These are phyloP conservation scores for Synergus japonicus DNA, from an alignment of 2,888 invertebrate species.

Conservation along the genomic window DNA sequence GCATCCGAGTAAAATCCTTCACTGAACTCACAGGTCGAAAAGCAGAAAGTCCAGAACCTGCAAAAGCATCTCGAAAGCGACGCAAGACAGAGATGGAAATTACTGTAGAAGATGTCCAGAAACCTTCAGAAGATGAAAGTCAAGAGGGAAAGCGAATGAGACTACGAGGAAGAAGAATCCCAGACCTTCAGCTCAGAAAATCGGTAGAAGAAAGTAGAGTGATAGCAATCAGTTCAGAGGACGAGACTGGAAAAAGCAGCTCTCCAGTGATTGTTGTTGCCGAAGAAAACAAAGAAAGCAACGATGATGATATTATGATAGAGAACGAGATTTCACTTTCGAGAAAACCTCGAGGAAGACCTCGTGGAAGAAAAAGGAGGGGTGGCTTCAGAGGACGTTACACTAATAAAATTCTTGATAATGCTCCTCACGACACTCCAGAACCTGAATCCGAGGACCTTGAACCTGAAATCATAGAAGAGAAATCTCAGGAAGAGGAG, in stretches of 20 bases:
- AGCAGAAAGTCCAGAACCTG: constrained; percentile 38
- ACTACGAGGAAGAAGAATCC: constrained; percentile 65
- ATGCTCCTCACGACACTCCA: constrained; percentile 8
- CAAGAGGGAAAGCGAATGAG: constrained; percentile 72
- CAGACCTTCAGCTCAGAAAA: constrained; percentile 69
- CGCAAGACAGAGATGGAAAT: constrained; percentile 61
- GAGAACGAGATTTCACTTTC: constrained; percentile 41
- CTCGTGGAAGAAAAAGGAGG: constrained; percentile 54
- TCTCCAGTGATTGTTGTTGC: constrained; percentile 32
- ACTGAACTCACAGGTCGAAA: constrained; percentile 61
- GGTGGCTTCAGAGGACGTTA: constrained; percentile 52
- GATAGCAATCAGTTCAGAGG: constrained; percentile 70
- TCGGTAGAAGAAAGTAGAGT: constrained; percentile 73
- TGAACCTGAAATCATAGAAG: constrained; percentile 45
- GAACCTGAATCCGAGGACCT: constrained; percentile 40
- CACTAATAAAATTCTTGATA: constrained; percentile 40
- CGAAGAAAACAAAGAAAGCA: constrained; percentile 46
- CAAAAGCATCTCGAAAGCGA: constrained; percentile 66
- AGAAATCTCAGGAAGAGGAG: constrained; percentile 40
- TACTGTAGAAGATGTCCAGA: constrained; percentile 76
- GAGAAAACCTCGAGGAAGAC: constrained; percentile 54
- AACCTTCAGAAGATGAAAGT: constrained; percentile 66
- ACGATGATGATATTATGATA: constrained; percentile 49
- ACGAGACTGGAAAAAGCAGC: constrained; percentile 58
- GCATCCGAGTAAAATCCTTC: constrained; percentile 70